phyloP scores from a whole-genome alignment of 2,888 invertebrate species.

The Parascotia fuliginaria region DNA sequence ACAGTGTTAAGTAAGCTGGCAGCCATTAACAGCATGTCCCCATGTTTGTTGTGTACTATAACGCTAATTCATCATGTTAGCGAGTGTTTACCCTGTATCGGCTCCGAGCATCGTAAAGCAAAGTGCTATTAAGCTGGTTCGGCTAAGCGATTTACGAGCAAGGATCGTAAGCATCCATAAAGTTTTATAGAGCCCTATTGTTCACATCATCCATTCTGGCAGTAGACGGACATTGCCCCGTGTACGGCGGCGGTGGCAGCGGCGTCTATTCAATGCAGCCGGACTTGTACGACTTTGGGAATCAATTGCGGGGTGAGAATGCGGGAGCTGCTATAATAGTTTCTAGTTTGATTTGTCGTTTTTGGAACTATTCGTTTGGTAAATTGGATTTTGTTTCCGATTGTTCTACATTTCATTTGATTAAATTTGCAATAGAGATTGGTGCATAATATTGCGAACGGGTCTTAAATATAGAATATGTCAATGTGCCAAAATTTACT shows the following conservation, averaged over 20 bases:
- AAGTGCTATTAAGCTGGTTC: constrained; percentile 30
- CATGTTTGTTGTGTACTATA: neutral
- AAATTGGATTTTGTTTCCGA: constrained; percentile 3
- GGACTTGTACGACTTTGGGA: constrained; percentile 7
- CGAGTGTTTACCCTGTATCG: neutral
- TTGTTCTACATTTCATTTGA: too few species aligned
- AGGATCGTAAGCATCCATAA: constrained; percentile 27
- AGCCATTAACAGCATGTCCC: neutral
- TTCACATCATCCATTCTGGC: constrained; percentile 17
- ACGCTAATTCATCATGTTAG: neutral
- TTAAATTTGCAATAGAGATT: too few species aligned
- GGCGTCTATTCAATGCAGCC: constrained; percentile 22
- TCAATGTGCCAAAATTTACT: too few species aligned
- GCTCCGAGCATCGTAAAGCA: constrained; percentile 28
- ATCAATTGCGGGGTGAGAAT: constrained; percentile 17
- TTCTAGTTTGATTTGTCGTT: neutral
- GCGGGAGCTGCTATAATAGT: neutral
- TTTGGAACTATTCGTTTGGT: neutral
- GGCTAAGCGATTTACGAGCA: constrained; percentile 40
- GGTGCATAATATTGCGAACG: too few species aligned
- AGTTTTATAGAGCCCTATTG: constrained; percentile 30
- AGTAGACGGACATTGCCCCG: neutral
- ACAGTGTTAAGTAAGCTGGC: neutral
- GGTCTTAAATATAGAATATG: too few species aligned
- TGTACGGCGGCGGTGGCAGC: neutral